Base-by-base conservation (phyloP, 2,797 vertebrate species). In the Echeneis naucrates region DNA sequence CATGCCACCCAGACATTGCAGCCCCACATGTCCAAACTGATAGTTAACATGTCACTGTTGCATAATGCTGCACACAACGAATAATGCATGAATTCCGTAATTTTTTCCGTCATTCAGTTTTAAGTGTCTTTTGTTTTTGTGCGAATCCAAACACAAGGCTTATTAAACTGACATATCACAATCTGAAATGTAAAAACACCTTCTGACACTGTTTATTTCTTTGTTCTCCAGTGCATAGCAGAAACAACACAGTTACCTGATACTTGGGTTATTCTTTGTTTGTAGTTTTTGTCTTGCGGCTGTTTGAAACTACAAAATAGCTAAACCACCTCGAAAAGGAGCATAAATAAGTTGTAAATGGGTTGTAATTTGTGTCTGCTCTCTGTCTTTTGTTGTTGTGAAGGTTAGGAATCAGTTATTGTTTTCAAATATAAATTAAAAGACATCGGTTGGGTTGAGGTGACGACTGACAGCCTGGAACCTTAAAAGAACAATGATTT, bases 1-100 rank as follows among this genome's bases (percentile, higher is more conserved):
- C 83, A 83, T 16, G 53, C 67, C 62, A 53, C 21, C 24, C 63
- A 77, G 65, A 68, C 32, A n/a, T 76, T 80, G 72, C 80, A 65
- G 62, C 54, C 37, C 51, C 40, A 32, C 72, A 52, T 76, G 79
- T 76, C 55, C 58, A 66, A 84, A 85, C 75, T 68, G 14, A 45
- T 51, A 21, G 52, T 76, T 80, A 62, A 62, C 75, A 65, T 58
- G 81, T 74, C 23, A 17, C 19, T 21, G 44, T 77, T 81, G 64
- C 65, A 27, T 21, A 75, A 84, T 21, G 4, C n/a, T 30, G 33
- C n/a, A 2, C 72, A 45, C 26, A 62, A 4, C 52, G 14, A 69
- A 37, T 58, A 10, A 52, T 4, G 4, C 33, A 16, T 26, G 32
- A 27, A 72, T 80, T 82, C 61, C 54, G 13, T 51, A 23, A 64